phyloP scores from a whole-genome alignment of 2,888 invertebrate genomes.

The Netelia fuscicornis region DNA sequence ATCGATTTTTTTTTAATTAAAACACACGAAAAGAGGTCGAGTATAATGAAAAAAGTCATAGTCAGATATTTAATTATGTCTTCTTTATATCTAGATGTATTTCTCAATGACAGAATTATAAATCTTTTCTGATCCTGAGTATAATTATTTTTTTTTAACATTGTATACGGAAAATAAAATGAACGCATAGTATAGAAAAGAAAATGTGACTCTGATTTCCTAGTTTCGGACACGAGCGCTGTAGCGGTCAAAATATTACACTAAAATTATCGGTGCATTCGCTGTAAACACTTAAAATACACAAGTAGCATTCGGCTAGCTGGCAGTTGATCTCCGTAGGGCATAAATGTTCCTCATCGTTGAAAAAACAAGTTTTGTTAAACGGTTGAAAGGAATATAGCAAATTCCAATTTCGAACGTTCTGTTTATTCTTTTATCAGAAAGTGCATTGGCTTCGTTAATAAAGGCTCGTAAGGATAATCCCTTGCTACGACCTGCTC shows the following conservation, averaged over 20 bases:
- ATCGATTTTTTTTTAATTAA: constrained; percentile 19
- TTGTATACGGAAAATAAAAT: constrained; percentile 37
- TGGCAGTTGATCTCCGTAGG: background rate
- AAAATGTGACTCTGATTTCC: background rate
- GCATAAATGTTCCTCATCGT: constrained; percentile 3
- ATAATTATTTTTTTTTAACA: constrained; percentile 28
- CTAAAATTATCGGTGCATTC: background rate
- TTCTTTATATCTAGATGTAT: constrained; percentile 42
- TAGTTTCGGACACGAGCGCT: background rate
- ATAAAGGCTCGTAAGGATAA: background rate
- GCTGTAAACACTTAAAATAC: background rate
- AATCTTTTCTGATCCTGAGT: constrained; percentile 39
- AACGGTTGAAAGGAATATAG: constrained; percentile 34
- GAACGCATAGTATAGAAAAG: constrained; percentile 11
- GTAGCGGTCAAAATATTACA: background rate
- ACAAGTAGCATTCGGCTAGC: background rate
- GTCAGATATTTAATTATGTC: constrained; percentile 53
- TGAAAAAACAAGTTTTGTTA: constrained; percentile 7
- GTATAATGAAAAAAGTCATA: constrained; percentile 25
- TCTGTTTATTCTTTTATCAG: background rate
- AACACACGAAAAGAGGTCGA: constrained; percentile 3
- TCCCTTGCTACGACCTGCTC: background rate
- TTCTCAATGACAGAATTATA: constrained; percentile 42
- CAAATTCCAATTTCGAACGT: constrained; percentile 23
- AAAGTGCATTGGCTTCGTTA: background rate